A percentile compares a stretch with the other conserved stretches of the same genome.
phyloP scores from a whole-genome alignment of 2,797 vertebrate species.

The Phrynocephalus vlangalii region DNA sequence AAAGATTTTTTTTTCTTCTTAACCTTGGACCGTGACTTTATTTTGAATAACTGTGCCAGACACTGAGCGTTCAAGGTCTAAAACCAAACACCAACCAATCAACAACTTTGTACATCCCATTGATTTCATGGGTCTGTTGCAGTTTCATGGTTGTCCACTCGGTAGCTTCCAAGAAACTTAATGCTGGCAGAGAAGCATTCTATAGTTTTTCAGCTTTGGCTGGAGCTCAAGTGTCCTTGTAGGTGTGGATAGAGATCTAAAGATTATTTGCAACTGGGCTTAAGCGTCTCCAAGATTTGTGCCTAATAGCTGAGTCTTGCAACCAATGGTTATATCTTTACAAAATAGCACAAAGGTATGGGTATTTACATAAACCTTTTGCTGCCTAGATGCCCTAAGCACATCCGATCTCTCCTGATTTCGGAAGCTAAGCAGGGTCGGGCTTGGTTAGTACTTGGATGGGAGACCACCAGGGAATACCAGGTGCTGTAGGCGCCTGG shows the following conservation, averaged over 20 bases:
- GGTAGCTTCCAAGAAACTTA: background rate
- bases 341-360: background rate
- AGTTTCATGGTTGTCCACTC: background rate
- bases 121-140: no score
- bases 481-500: no score
- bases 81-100: no score
- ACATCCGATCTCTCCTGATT: no score
- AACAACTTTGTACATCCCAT: no score
- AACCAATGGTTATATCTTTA: background rate
- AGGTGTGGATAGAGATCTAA: background rate
- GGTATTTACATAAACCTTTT: background rate
- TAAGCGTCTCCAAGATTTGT: slow-evolving; percentile 20
- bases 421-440: no score
- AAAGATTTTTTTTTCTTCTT: background rate
- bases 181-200: background rate
- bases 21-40: background rate
- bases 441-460: no score
- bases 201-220: slow-evolving; percentile 22
- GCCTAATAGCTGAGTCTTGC: background rate
- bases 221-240: background rate
- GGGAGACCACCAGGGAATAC: no score
- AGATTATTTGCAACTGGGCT: background rate
- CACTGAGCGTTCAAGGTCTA: background rate
- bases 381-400: no score
- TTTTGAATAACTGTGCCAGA: slow-evolving; percentile 37